Evolutionary conservation across 2,888 invertebrate genomes (phyloP), one percentile per base, ranked within the genome.

Genomic region (Oscheius onirici): DNA sequence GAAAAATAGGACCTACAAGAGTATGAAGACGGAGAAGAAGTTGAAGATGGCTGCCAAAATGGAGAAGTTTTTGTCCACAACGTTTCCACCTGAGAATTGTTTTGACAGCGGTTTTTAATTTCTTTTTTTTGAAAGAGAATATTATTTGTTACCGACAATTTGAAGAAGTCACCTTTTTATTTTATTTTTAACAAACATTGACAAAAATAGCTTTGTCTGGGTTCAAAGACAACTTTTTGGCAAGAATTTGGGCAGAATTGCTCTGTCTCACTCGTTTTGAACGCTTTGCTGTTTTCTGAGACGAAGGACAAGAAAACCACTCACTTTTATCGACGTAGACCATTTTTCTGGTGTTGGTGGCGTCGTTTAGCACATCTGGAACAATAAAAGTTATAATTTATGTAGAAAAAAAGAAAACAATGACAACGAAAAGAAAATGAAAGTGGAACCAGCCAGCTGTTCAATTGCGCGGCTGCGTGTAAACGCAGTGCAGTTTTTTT

Each of bases 31-130:
- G n/a, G 43, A 52, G 41, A 70, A 70, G 28, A 70, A 70, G 52
- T 49, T 22, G 43, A 70, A 17, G 24, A 70, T 34, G 8, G 41
- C 49, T 13, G 22, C 63, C 5, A 70, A 5, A 22, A 70, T 24
- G 8, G 70, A 70, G 3, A 49, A 51, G 17, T 22, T 17, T 13
- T 70, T 61, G 13, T 70, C 70, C 24, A 61, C 43, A 6, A 70
- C 52, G 20, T 70, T 70, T 51, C 70, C 70, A 15, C 54, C 70
- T 70, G 43, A 63, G 63, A n/a, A n/a, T n/a, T n/a, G n/a, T n/a
- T n/a, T n/a, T n/a, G n/a, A n/a, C n/a, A n/a, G n/a, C n/a, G n/a
- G n/a, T n/a, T n/a, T n/a, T n/a, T n/a, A n/a, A n/a, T n/a, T n/a
- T n/a, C n/a, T n/a, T n/a, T n/a, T n/a, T n/a, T n/a, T n/a, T n/a